Base-by-base conservation (phyloP, 2,888 invertebrate species). In the Hartigia nigra region DNA sequence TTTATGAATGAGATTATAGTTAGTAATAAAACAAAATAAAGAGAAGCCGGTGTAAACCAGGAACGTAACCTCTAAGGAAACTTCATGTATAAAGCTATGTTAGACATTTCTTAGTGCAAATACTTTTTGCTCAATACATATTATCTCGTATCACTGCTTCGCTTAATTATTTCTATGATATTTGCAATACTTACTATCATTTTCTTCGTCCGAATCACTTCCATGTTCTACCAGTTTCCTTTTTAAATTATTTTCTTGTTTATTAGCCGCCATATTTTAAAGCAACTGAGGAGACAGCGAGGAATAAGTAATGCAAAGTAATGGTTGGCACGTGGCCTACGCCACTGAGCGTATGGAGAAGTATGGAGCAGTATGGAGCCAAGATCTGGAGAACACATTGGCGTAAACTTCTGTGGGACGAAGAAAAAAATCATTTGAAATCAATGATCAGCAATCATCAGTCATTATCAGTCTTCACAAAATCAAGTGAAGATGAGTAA, bases 401-500 rank as follows among this genome's bases (percentile, higher is more conserved):
- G 55, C 55, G 55, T 55, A 55, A 55, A 55, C 23, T 55, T 23
- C 9, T 55, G 9, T 23, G 9, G 1, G 23, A 23, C 23, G 23
- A 55, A 23, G 9, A 55, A 55, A 55, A 39, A 55, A 55, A 23
- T 55, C 2, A 23, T 55, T 55, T 55, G 9, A 1, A 37, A 12
- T 12, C 12, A 55, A 1, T 37, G 12, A 4, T 37, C 37, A 37
- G n/a, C n/a, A n/a, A n/a, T n/a, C 12, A 3, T n/a, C n/a, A 14
- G 1, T 23, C 39, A 23, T 23, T 23, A 39, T 5, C 0, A 1
- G 2, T 55, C 55, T 1, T 55, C 39, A 69, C 31, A 78, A 36
- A 55, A 32, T 55, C 55, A 55, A 77, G 75, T 72, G 34, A 84
- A 75, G 79, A 95, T 95, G 94, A 94, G 94, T 86, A 95, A 95